Percentiles rank a stretch among this genome's conserved stretches.
Evolutionary conservation across 2,113 vertebrate species (phyloP).

Genomic region (Heterotis niloticus): DNA sequence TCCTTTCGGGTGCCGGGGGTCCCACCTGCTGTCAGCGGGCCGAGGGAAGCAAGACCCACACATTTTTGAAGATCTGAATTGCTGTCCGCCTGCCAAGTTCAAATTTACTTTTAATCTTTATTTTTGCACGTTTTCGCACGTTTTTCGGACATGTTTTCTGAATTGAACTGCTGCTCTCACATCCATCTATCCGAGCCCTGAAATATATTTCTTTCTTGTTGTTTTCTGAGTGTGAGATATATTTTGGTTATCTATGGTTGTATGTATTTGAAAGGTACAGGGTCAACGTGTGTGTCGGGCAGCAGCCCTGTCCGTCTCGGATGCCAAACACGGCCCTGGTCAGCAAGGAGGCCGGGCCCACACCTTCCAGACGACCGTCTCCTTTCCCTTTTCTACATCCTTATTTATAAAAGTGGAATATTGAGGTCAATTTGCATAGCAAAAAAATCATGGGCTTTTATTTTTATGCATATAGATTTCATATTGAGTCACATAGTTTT

Average conservation of each 20-base stretch:
- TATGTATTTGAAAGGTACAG: background rate
- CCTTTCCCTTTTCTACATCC: conserved; percentile 58
- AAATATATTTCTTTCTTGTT: background rate
- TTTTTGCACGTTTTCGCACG: conserved; percentile 11
- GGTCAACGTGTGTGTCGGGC: conserved; percentile 11
- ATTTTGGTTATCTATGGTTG: background rate
- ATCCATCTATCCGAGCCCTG: conserved; percentile 1
- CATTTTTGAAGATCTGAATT: background rate
- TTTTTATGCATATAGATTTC: conserved; percentile 45
- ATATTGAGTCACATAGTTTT: conserved; percentile 44
- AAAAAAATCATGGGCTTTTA: conserved; percentile 60
- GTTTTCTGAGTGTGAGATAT: conserved; percentile 18
- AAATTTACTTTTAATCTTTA: background rate
- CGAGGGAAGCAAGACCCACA: background rate
- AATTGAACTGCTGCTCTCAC: background rate
- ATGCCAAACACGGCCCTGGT: conserved; percentile 57
- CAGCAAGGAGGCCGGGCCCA: conserved; percentile 8
- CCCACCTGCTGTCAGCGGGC: no score
- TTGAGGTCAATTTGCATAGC: conserved; percentile 65
- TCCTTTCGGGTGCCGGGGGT: background rate
- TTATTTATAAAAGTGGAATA: conserved; percentile 72
- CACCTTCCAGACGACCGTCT: conserved; percentile 39
- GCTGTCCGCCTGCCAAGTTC: background rate
- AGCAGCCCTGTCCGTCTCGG: conserved; percentile 42
- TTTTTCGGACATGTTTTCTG: background rate